phyloP scores from a whole-genome alignment of 2,797 vertebrate species.

The Varecia variegata region DNA sequence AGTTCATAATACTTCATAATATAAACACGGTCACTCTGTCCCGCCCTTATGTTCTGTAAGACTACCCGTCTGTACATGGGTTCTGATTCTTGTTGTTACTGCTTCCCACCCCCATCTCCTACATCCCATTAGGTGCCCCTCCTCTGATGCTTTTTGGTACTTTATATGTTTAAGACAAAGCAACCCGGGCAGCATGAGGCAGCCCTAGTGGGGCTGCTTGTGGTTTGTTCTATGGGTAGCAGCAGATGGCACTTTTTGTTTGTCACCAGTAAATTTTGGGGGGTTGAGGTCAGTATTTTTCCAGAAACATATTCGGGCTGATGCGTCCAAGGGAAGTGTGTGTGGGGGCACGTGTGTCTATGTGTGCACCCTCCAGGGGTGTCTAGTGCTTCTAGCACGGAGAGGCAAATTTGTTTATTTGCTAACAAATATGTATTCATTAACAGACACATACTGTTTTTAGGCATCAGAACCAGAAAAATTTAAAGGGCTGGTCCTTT shows the following conservation, averaged over 20 bases:
- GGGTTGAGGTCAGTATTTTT: constrained; percentile 30
- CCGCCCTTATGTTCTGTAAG: not conserved
- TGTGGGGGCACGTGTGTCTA: too few species aligned
- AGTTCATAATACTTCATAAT: not conserved
- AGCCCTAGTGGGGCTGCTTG: not conserved
- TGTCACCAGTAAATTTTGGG: not conserved
- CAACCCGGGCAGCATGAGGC: rapidly evolving
- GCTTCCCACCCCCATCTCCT: not conserved
- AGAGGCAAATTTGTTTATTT: not conserved
- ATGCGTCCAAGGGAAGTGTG: not conserved
- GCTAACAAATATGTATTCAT: not conserved
- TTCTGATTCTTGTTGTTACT: not conserved
- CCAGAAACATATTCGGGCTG: not conserved
- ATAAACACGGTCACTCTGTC: not conserved
- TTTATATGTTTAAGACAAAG: not conserved
- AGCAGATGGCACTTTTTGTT: constrained; percentile 5
- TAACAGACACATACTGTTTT: not conserved
- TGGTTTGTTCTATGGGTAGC: not conserved
- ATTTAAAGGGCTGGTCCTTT: not conserved
- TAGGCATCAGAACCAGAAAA: not conserved
- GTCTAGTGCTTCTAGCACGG: not conserved
- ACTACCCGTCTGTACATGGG: too few species aligned
- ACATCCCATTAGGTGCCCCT: not conserved
- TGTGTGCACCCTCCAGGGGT: rapidly evolving
- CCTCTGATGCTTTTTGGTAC: not conserved